Evolutionary conservation across 2,113 vertebrate genomes (phyloP).

Genomic region (Melanerpes formicivorus): DNA sequence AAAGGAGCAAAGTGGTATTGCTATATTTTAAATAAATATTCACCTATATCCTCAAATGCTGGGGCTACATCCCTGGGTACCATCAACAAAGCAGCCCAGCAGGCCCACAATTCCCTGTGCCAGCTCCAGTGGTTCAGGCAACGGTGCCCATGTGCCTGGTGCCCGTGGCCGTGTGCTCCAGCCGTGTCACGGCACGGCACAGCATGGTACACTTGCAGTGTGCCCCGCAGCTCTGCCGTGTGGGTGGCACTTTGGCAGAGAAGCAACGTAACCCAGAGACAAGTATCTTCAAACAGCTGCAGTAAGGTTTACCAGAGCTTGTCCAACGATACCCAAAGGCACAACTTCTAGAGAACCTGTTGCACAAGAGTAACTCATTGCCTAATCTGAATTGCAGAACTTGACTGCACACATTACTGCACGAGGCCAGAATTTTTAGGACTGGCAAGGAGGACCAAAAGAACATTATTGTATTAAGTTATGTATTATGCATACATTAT

Average conservation of each 20-base stretch:
- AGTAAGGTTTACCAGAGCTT: neutral
- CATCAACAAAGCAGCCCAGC: neutral
- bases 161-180: too few relatives aligned
- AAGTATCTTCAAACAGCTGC: neutral
- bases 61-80: neutral
- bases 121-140: too few relatives aligned
- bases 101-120: neutral
- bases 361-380: constrained; percentile 19
- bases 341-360: constrained; percentile 31
- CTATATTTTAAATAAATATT: neutral
- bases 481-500: constrained; percentile 42
- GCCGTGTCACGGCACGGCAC: rapidly evolving
- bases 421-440: neutral
- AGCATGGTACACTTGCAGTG: rapidly evolving
- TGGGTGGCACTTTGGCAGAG: neutral
- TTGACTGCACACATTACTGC: neutral
- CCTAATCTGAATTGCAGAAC: constrained; percentile 47
- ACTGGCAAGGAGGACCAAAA: constrained; percentile 30
- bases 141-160: too few relatives aligned
- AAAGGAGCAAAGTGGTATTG: rapidly evolving
- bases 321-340: neutral
- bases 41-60: neutral
- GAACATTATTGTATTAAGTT: constrained; percentile 21
- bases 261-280: neutral
- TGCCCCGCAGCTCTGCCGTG: neutral